These are phyloP conservation scores for Rhadinocentrus ornatus DNA, from an alignment of 2,797 vertebrate genomes.

Conservation along the genomic window DNA sequence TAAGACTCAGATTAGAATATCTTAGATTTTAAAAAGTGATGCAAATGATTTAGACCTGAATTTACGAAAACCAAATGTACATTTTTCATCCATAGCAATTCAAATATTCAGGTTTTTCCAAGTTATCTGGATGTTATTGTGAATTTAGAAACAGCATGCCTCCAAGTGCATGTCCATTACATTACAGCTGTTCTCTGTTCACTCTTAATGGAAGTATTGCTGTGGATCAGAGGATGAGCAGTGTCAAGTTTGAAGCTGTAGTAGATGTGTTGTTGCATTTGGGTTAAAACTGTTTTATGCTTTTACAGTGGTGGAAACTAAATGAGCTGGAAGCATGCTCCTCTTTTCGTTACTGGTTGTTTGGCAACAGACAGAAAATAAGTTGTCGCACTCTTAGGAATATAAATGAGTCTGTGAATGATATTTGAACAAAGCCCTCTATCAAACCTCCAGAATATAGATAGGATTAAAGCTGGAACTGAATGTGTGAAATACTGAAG, in stretches of 20 bases:
- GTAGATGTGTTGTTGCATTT: no score
- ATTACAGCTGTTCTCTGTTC: not conserved
- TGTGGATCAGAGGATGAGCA: no score
- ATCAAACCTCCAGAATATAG: not conserved
- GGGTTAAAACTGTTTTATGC: no score
- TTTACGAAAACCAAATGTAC: not conserved
- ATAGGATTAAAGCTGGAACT: not conserved
- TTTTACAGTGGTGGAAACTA: no score
- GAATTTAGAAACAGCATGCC: not conserved
- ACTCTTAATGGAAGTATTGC: no score
- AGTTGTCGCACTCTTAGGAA: not conserved
- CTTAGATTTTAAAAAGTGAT: not conserved
- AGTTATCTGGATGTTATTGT: slow-evolving; percentile 1
- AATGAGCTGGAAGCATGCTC: no score
- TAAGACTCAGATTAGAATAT: not conserved
- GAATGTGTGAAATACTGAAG: not conserved
- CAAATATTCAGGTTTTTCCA: not conserved
- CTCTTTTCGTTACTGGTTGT: no score
- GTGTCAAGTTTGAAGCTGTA: not conserved
- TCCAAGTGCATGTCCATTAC: not conserved
- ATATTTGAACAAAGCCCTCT: no score
- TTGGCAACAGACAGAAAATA: not conserved
- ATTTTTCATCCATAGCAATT: not conserved
- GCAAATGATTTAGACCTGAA: not conserved
- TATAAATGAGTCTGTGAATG: no score